Evolutionary conservation across 2,888 invertebrate species (phyloP).

Genomic region (Leptinotarsa haldemani): DNA sequence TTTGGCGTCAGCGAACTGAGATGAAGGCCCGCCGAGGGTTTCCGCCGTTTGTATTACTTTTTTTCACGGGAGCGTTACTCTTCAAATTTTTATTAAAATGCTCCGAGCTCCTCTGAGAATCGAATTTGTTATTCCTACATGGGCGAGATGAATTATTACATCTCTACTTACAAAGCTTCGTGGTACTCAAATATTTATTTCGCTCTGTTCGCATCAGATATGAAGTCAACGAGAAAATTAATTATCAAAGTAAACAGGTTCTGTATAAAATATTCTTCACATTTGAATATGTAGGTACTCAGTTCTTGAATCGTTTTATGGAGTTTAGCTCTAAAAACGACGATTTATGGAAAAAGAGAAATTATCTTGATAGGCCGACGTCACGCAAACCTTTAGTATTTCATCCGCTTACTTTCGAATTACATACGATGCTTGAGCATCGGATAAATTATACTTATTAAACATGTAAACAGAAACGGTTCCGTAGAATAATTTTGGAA

Average conservation of each 20-base stretch:
- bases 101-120: conserved; percentile 4
- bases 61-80: not conserved
- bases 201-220: conserved; percentile 6
- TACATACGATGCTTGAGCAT: too few relatives aligned
- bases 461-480: not conserved
- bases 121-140: conserved; percentile 5
- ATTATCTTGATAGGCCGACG: not conserved
- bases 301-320: not conserved
- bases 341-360: not conserved
- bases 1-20: not conserved
- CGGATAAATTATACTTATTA: conserved; percentile 7
- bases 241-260: conserved; percentile 11
- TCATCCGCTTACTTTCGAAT: not conserved
- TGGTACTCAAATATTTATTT: conserved; percentile 13
- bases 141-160: conserved; percentile 14
- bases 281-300: not conserved
- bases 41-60: not conserved
- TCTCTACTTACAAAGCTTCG: conserved; percentile 3
- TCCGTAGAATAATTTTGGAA: too few relatives aligned
- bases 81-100: conserved; percentile 11
- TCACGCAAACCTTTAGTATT: conserved; percentile 8
- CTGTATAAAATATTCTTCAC: conserved; percentile 5
- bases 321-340: not conserved
- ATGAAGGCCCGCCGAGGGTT: not conserved
- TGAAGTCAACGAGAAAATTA: conserved; percentile 17